A percentile compares a stretch with the other conserved stretches of the same genome.
phyloP scores from a whole-genome alignment of 2,888 invertebrate genomes.

The Rotaria socialis region DNA sequence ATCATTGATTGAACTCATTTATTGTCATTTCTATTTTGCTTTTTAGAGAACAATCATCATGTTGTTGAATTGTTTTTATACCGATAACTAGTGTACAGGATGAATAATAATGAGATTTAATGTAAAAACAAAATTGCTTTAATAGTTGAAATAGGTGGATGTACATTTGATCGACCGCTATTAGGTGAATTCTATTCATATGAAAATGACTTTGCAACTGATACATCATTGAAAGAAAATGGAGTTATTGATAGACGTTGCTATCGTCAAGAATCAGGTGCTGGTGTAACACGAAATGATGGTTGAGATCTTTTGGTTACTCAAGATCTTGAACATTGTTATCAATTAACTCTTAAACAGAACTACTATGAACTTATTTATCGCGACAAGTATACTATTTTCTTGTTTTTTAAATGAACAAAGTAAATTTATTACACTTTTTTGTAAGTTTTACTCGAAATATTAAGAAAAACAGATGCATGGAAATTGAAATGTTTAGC shows the following conservation, averaged over 20 bases:
- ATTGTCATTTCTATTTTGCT: too few species aligned
- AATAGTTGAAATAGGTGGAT: neutral
- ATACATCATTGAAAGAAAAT: slow-evolving; percentile 37
- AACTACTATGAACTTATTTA: slow-evolving; percentile 44
- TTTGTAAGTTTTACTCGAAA: slow-evolving; percentile 27
- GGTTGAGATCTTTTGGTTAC: slow-evolving; percentile 27
- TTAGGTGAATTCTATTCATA: slow-evolving; percentile 45
- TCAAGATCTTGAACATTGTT: slow-evolving; percentile 30
- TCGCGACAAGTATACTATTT: neutral
- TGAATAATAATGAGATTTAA: too few species aligned
- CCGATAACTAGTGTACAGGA: too few species aligned
- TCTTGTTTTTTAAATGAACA: neutral
- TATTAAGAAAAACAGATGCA: too few species aligned
- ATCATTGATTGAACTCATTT: too few species aligned
- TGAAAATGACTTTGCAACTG: slow-evolving; percentile 44
- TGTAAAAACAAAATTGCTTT: too few species aligned
- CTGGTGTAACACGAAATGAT: slow-evolving; percentile 43
- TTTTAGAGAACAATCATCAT: too few species aligned
- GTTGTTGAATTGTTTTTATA: too few species aligned
- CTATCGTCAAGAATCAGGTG: slow-evolving; percentile 45
- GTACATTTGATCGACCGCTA: neutral
- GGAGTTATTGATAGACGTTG: slow-evolving; percentile 36
- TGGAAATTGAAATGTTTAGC: neutral
- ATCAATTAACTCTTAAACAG: slow-evolving; percentile 21
- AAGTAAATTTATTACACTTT: slow-evolving; percentile 42